A percentile compares a stretch with the other conserved stretches of the same genome.
phyloP scores from a whole-genome alignment of 2,888 invertebrate species.

The Phalera bucephala region DNA sequence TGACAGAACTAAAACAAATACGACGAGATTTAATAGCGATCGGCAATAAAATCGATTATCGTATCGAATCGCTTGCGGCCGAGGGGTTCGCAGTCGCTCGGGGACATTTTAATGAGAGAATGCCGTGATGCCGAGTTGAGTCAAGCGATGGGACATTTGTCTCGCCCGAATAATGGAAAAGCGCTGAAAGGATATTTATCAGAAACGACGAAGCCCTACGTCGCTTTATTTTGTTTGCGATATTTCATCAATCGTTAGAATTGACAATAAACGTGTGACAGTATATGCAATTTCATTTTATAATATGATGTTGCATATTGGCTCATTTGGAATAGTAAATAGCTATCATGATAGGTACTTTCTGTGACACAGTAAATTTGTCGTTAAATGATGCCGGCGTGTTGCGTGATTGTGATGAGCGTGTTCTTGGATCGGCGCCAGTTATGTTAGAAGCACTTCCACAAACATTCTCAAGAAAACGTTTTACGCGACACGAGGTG shows the following conservation, averaged over 20 bases:
- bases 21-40: constrained; percentile 60
- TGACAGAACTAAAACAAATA: constrained; percentile 58
- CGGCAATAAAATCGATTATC: constrained; percentile 73
- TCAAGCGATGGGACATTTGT: constrained; percentile 58
- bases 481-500: constrained; percentile 43
- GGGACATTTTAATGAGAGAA: constrained; percentile 73
- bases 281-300: constrained; percentile 6
- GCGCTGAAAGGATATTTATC: constrained; percentile 71
- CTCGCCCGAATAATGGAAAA: constrained; percentile 65
- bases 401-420: constrained; percentile 64
- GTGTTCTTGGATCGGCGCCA: constrained; percentile 61
- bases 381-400: constrained; percentile 63
- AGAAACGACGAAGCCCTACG: constrained; percentile 50
- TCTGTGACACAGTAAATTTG: constrained; percentile 56
- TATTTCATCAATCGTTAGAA: constrained; percentile 44
- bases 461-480: constrained; percentile 50
- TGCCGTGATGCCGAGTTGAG: constrained; percentile 60
- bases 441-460: constrained; percentile 47
- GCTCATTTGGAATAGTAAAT: constrained; percentile 39
- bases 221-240: constrained; percentile 51
- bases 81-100: constrained; percentile 51
- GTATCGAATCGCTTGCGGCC: constrained; percentile 43
- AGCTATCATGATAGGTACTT: constrained; percentile 40
- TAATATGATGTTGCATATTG: too few relatives aligned
- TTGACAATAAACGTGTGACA: constrained; percentile 22